Conservation (phyloP, 2,113 vertebrate genomes). For the human (Homo sapiens) region GRCh38 chr7:86467001-86467500, state of each 20-base stretch:
- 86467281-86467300: too few species aligned
- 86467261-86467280: not conserved
- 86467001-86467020: not conserved
- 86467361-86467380: too few species aligned
- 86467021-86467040: not conserved
- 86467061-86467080: not conserved
- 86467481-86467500: too few species aligned
- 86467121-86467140: not conserved
- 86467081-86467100: not conserved
- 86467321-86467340: too few species aligned
- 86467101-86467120: not conserved
- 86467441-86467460: too few species aligned
- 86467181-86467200: too few species aligned
- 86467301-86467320: too few species aligned
- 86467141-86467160: not conserved
- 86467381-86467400: too few species aligned
- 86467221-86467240: not conserved
- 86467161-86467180: not conserved
- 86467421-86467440: too few species aligned
- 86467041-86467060: not conserved
- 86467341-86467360: too few species aligned
- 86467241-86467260: not conserved
- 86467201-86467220: not conserved
- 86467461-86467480: too few species aligned
- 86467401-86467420: too few species aligned